phyloP scores from a whole-genome alignment of 2,797 vertebrate species.

The Thalassophryne amazonica region DNA sequence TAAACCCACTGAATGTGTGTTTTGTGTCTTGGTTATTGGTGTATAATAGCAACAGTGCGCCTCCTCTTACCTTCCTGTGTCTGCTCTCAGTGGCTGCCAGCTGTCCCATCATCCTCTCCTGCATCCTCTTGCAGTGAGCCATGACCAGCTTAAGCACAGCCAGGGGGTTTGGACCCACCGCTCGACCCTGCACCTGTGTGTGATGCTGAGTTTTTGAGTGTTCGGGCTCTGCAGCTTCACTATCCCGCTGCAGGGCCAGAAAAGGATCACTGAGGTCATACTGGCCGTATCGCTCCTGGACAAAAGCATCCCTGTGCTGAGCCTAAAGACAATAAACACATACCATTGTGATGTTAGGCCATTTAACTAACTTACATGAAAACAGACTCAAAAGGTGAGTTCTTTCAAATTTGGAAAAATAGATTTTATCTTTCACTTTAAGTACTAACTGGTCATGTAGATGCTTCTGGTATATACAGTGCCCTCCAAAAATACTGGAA shows the following conservation, averaged over 20 bases:
- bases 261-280: constrained; percentile 95
- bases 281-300: constrained; percentile 94
- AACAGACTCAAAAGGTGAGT: not conserved
- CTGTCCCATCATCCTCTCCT: constrained; percentile 95
- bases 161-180: constrained; percentile 85
- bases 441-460: too few species aligned
- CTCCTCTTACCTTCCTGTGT: constrained; percentile 85
- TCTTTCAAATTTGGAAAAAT: too few species aligned
- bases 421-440: too few species aligned
- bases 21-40: not conserved
- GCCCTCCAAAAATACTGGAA: too few species aligned
- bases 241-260: constrained; percentile 94
- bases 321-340: constrained; percentile 74
- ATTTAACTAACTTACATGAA: not conserved
- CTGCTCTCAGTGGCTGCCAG: constrained; percentile 89
- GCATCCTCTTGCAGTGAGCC: constrained; percentile 96
- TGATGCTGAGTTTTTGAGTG: constrained; percentile 19
- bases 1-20: not conserved
- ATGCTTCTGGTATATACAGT: too few species aligned
- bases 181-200: constrained; percentile 67
- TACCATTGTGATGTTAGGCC: not conserved
- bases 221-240: constrained; percentile 80
- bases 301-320: constrained; percentile 89
- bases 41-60: not conserved
- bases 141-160: constrained; percentile 93